phyloP scores from a whole-genome alignment of 2,797 vertebrate species.

The Sebastes kiyomatsui region DNA sequence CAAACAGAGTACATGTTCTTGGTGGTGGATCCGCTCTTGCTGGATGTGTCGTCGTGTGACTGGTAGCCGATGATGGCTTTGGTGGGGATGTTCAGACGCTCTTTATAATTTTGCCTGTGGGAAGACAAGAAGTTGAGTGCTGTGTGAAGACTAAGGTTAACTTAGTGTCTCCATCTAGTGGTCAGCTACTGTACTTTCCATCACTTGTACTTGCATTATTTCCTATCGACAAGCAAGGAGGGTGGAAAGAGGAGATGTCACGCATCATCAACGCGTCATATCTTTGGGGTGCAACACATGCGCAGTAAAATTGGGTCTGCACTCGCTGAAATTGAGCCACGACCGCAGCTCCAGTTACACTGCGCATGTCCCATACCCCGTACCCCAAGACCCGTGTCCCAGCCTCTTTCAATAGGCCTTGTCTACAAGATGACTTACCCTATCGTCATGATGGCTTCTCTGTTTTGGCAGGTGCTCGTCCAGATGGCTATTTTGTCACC shows the following conservation, averaged over 20 bases:
- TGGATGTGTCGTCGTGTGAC: slow-evolving; percentile 89
- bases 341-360: no score
- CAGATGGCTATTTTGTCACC: slow-evolving; percentile 89
- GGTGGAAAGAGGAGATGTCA: no score
- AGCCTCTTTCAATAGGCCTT: no score
- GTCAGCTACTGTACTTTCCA: not conserved
- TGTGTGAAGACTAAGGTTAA: not conserved
- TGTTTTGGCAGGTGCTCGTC: slow-evolving; percentile 89
- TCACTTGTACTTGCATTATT: not conserved
- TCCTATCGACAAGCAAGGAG: not conserved
- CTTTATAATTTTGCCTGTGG: slow-evolving; percentile 85
- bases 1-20: slow-evolving; percentile 89
- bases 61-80: slow-evolving; percentile 87
- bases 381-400: no score
- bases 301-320: no score
- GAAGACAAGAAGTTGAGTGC: not conserved
- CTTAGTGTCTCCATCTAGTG: slow-evolving; percentile 59
- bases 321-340: no score
- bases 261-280: no score
- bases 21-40: slow-evolving; percentile 90
- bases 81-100: slow-evolving; percentile 82
- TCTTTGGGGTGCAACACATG: no score
- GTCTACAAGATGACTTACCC: slow-evolving; percentile 65
- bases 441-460: slow-evolving; percentile 88
- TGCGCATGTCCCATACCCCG: no score